phyloP scores from a whole-genome alignment of 1,140 invertebrate species.

The Drosophila triauraria region DNA sequence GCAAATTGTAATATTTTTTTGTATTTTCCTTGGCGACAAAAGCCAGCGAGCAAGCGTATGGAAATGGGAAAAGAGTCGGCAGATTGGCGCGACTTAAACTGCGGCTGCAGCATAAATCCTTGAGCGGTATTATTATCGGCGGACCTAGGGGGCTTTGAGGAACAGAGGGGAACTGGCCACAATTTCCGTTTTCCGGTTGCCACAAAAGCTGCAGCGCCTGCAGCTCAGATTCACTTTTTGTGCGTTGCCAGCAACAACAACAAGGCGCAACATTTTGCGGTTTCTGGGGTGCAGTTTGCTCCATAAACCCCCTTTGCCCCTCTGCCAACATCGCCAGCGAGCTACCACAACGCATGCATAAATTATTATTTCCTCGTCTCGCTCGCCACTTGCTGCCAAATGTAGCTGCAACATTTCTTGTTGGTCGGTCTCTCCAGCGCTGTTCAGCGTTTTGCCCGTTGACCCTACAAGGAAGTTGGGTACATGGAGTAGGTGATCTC shows the following conservation, averaged over 20 bases:
- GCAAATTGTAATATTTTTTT: conserved; percentile 55
- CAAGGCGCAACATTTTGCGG: conserved; percentile 75
- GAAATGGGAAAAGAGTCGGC: conserved; percentile 26
- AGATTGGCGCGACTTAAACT: conserved; percentile 72
- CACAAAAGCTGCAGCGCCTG: conserved; percentile 51
- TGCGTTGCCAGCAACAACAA: conserved; percentile 48
- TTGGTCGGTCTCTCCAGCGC: conserved; percentile 3
- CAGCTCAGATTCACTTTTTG: conserved; percentile 81
- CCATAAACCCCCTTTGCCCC: neutral
- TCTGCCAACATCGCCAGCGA: conserved; percentile 43
- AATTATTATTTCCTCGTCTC: conserved; percentile 77
- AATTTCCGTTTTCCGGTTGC: conserved; percentile 80
- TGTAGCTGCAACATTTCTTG: conserved; percentile 67
- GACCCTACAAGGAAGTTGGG: conserved; percentile 20
- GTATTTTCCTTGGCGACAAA: conserved; percentile 31
- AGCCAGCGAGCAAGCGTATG: conserved; percentile 8
- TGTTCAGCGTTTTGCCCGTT: conserved; percentile 15
- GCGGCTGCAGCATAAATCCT: conserved; percentile 68
- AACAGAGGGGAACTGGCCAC: conserved; percentile 54
- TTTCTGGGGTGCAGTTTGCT: conserved; percentile 50
- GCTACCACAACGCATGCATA: conserved; percentile 80
- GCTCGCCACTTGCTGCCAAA: conserved; percentile 75
- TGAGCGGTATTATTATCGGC: conserved; percentile 39
- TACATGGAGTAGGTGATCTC: conserved; percentile 5
- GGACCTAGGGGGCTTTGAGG: conserved; percentile 8